A percentile compares a stretch with the other conserved stretches of the same genome.
Conservation (phyloP, 1,140 invertebrate species). For the Camponotus pennsylvanicus region DNA sequence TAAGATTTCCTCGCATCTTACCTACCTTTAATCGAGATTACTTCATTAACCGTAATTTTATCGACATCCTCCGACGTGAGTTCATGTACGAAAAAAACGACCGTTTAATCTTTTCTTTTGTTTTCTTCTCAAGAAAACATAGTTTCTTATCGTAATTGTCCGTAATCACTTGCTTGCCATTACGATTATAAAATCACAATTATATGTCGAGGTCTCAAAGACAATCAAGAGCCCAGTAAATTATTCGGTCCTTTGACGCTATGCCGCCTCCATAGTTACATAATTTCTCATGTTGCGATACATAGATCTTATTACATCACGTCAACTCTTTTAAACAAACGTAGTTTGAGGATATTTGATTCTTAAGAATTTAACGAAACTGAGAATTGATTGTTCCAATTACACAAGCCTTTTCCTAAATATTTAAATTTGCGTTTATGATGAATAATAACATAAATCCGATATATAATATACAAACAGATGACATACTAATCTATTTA, state of each 20-base stretch:
- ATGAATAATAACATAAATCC: neutral
- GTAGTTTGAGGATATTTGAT: neutral
- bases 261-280: slow-evolving; percentile 40
- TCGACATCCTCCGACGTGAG: neutral
- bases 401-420: neutral
- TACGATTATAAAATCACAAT: slow-evolving; percentile 40
- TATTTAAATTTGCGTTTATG: neutral
- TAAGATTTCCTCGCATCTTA: neutral
- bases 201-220: slow-evolving; percentile 36
- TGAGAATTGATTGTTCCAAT: neutral
- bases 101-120: neutral
- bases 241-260: slow-evolving; percentile 58
- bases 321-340: slow-evolving; percentile 1
- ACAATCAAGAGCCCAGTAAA: slow-evolving; percentile 52
- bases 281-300: slow-evolving; percentile 9
- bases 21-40: neutral
- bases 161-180: slow-evolving; percentile 23
- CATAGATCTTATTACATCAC: slow-evolving; percentile 42
- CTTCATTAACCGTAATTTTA: neutral
- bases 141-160: slow-evolving; percentile 39
- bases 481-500: neutral
- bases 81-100: neutral
- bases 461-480: no score
- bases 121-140: neutral
- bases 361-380: slow-evolving; percentile 1